Evolutionary conservation across 1,140 invertebrate species (phyloP).

Genomic region (Platorchestia sp.): DNA sequence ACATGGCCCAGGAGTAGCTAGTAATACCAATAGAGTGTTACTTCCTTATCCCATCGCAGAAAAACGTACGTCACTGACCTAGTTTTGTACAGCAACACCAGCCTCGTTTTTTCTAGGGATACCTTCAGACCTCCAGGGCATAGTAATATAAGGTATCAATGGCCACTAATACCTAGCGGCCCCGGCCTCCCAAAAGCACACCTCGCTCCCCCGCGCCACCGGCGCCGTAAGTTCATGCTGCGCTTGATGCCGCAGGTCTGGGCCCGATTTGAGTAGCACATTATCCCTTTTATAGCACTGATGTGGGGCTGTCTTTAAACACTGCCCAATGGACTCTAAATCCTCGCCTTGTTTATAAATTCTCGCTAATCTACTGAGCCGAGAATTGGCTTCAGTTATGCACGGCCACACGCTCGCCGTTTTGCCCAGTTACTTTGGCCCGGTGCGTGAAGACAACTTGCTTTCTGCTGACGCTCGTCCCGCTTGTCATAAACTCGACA

Average conservation of each 20-base stretch:
- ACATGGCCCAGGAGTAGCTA: too few relatives aligned
- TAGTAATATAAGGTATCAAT: neutral
- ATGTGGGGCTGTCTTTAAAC: slow-evolving; percentile 51
- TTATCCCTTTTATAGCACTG: slow-evolving; percentile 45
- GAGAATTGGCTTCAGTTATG: slow-evolving; percentile 43
- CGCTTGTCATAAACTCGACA: neutral
- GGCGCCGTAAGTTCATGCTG: neutral
- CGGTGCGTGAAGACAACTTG: neutral
- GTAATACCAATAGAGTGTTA: too few relatives aligned
- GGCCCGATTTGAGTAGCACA: neutral
- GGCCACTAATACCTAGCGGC: neutral
- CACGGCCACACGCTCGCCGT: slow-evolving; percentile 27
- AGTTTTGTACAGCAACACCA: too few relatives aligned
- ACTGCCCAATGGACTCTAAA: slow-evolving; percentile 54
- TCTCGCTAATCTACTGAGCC: slow-evolving; percentile 35
- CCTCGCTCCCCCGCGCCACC: neutral
- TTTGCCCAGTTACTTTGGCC: neutral
- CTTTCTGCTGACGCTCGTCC: neutral
- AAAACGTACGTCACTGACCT: too few relatives aligned
- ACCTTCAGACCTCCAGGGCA: too few relatives aligned
- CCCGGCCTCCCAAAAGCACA: neutral
- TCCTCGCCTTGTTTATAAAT: slow-evolving; percentile 53
- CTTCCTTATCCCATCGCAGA: too few relatives aligned
- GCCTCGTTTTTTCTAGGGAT: too few relatives aligned
- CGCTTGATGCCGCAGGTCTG: neutral